phyloP scores from a whole-genome alignment of 2,797 vertebrate species.

The Microctenopoma steveboyesi region DNA sequence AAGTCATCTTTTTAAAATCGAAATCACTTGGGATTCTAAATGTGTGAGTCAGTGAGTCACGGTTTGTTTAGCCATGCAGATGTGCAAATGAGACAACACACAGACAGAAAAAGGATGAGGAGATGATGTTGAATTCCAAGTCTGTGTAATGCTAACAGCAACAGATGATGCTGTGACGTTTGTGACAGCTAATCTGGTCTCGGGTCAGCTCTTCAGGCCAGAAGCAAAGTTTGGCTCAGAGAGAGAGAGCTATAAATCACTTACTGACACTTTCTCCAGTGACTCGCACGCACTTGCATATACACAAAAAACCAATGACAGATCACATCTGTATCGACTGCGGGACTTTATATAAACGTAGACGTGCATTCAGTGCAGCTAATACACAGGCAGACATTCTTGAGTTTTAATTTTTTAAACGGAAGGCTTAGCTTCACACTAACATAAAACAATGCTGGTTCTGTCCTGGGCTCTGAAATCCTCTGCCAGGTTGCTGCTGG shows the following conservation, averaged over 20 bases:
- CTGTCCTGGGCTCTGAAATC: slow-evolving; percentile 17
- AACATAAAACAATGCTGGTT: slow-evolving; percentile 36
- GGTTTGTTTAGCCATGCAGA: slow-evolving; percentile 17
- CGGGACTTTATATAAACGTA: slow-evolving; percentile 14
- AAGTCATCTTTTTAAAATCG: neutral
- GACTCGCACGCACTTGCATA: slow-evolving; percentile 5
- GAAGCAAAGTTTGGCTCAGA: slow-evolving; percentile 66
- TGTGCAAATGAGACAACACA: slow-evolving; percentile 22
- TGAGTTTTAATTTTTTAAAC: slow-evolving; percentile 2
- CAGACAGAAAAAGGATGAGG: slow-evolving; percentile 20
- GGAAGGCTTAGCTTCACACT: slow-evolving; percentile 20
- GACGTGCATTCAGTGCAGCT: slow-evolving; percentile 22
- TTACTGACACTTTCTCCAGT: slow-evolving; percentile 20
- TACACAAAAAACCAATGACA: slow-evolving; percentile 20
- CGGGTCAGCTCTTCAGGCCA: slow-evolving; percentile 63
- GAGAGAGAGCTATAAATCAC: slow-evolving; percentile 71
- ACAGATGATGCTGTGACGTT: slow-evolving; percentile 63
- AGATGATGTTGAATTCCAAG: slow-evolving; percentile 45
- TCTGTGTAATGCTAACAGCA: slow-evolving; percentile 60
- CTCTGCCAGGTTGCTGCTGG: slow-evolving; percentile 13
- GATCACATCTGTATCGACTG: slow-evolving; percentile 51
- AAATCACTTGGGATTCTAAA: neutral
- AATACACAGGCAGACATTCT: slow-evolving; percentile 10
- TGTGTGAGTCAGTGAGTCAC: neutral
- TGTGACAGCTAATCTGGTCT: slow-evolving; percentile 70